Conservation (phyloP, 1,140 invertebrate species). For the Reticulitermes speratus region DNA sequence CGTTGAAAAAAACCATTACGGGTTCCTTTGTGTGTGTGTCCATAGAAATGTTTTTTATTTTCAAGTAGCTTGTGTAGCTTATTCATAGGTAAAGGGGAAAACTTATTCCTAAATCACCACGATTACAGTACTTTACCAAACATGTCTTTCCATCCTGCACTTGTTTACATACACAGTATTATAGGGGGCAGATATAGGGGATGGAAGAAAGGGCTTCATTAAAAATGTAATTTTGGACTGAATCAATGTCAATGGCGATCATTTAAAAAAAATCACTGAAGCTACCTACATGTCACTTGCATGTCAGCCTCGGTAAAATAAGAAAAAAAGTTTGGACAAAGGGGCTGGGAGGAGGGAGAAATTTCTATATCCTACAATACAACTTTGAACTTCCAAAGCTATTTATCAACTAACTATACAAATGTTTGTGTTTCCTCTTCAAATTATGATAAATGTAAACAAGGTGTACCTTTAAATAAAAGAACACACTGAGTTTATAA, state of each 20-base stretch:
- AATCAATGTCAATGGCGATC: background rate
- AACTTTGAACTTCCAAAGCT: slow-evolving; percentile 32
- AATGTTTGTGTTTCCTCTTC: slow-evolving; percentile 30
- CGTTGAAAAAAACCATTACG: background rate
- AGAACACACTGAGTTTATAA: slow-evolving; percentile 20
- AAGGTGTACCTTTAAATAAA: slow-evolving; percentile 33
- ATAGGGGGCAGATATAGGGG: background rate
- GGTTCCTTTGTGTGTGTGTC: background rate
- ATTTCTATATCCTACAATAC: slow-evolving; percentile 24
- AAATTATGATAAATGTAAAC: slow-evolving; percentile 35
- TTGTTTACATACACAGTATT: background rate
- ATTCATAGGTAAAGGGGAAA: background rate
- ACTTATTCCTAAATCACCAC: background rate
- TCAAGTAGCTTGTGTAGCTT: background rate
- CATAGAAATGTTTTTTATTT: background rate
- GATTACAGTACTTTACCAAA: background rate
- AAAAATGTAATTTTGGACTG: background rate
- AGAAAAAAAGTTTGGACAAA: slow-evolving; percentile 25
- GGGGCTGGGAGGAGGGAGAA: slow-evolving; percentile 20
- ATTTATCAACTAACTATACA: slow-evolving; percentile 35
- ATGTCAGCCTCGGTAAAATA: slow-evolving; percentile 3
- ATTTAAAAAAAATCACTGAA: slow-evolving; percentile 26
- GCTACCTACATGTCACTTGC: slow-evolving; percentile 7
- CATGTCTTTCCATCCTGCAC: background rate
- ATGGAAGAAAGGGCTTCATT: background rate